Evolutionary conservation across 1,140 invertebrate genomes (phyloP), one percentile per base, ranked within the genome.

Genomic region (Araneus ventricosus): DNA sequence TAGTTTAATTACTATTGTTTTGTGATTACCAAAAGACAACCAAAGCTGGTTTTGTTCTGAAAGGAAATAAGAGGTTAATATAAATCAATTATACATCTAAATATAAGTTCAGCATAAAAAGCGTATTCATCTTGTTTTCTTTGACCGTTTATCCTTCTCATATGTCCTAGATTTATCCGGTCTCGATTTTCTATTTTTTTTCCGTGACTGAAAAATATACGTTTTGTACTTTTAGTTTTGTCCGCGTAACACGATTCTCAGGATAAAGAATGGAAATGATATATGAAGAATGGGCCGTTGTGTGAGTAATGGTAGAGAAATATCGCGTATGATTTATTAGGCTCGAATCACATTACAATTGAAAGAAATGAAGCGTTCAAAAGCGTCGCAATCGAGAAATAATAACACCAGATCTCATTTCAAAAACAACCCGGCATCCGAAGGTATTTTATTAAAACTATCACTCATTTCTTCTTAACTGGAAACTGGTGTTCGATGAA

Each of bases 251-350:
- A 82, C 27, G 80, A 82, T 82, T 45, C n/a, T 22, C 22, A 24
- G 39, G 45, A 82, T 82, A 52, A 82, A 45, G 70, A 37, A 17
- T 75, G 30, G 30, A 41, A 45, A 82, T 52, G 80, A 45, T 39
- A 52, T 7, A 82, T 45, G 39, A 82, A 82, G 41, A 82, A 82
- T 39, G 22, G 30, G 45, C 41, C 24, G 3, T 22, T 52, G 20
- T 24, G 45, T 82, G 80, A 82, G 22, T 45, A 82, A 82, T 82
- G 80, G 24, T 45, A 45, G n/a, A 27, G 41, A 82, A 82, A 82
- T 41, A 52, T n/a, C 41, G 45, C 80, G 41, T 82, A n/a, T 82
- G 80, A 82, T 82, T 82, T 82, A 82, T 82, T 82, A n/a, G 24
- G 80, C 22, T 17, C 22, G n/a, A 82, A 45, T 82, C 39, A 8